phyloP scores from a whole-genome alignment of 2,113 vertebrate species.

The Danionella cerebrum region DNA sequence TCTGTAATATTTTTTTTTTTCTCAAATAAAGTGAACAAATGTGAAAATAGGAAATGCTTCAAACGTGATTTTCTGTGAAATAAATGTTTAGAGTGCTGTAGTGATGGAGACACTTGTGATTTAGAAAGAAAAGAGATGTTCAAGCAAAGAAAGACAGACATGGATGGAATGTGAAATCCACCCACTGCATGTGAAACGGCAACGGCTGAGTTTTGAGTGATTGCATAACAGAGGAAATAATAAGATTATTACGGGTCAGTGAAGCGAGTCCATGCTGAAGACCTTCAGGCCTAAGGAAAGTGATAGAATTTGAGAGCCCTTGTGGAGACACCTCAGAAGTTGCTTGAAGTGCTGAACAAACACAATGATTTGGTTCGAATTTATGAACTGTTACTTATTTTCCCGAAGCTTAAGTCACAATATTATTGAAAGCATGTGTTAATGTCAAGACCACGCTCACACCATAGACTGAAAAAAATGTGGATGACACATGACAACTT shows the following conservation, averaged over 20 bases:
- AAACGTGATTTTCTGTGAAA: no score
- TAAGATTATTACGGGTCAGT: slow-evolving; percentile 19
- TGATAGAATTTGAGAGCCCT: background rate
- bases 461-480: no score
- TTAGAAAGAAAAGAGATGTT: background rate
- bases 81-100: no score
- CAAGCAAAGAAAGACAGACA: background rate
- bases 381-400: no score
- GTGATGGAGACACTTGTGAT: background rate
- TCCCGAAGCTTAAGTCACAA: no score
- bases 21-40: no score
- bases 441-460: background rate
- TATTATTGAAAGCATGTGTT: background rate
- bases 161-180: background rate
- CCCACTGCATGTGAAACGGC: background rate
- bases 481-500: no score
- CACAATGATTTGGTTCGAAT: no score
- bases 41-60: no score
- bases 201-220: slow-evolving; percentile 8
- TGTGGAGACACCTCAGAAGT: no score
- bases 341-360: no score
- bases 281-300: slow-evolving; percentile 5
- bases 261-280: slow-evolving; percentile 9
- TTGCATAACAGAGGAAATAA: slow-evolving; percentile 30
- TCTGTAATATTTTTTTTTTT: no score